Base-by-base conservation (phyloP, 2,888 invertebrate species). In the Agrilus mali region DNA sequence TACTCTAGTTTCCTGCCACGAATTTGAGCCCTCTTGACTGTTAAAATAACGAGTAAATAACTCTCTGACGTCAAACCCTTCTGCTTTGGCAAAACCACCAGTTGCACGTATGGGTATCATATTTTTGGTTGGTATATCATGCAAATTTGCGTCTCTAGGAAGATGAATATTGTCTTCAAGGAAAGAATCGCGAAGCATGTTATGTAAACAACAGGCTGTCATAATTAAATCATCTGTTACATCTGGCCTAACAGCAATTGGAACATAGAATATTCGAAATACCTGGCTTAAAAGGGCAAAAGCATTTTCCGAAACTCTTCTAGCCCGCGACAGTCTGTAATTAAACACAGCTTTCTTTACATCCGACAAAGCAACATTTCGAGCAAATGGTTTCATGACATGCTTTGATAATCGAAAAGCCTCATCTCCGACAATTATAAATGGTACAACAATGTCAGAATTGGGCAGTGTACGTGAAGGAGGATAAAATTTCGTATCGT, bases 91-190 rank as follows among this genome's bases (percentile, higher is more conserved):
- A 45, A 43, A 45, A 32, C 45, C 45, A 22, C 45, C 39, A 31
- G 39, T 39, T 14, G 20, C 33, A 6, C 27, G 60, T 39, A 62
- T 60, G 53, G 64, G 62, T 33, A 58, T 51, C 57, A 66, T 66
- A 41, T 59, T 50, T 44, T 50, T 56, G n/a, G 42, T 56, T 27
- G 64, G 56, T 48, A 59, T 51, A 15, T 56, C 47, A 44, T 51
- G 49, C 17, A 65, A 48, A 15, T 42, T 48, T 36, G 57, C 55
- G 53, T 59, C 53, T 34, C 14, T 12, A 16, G 34, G 13, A 34
- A 16, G 13, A 17, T 33, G 3, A 16, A 14, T 10, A 8, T 31
- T 43, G 16, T 43, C n/a, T 34, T 43, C 45, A 27, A 39, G 31
- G 7, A 31, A 39, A 7, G 32, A 27, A 47, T 51, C 43, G 22